Conservation (phyloP, 2,113 vertebrate species). For the Cynopterus brachyotis region DNA sequence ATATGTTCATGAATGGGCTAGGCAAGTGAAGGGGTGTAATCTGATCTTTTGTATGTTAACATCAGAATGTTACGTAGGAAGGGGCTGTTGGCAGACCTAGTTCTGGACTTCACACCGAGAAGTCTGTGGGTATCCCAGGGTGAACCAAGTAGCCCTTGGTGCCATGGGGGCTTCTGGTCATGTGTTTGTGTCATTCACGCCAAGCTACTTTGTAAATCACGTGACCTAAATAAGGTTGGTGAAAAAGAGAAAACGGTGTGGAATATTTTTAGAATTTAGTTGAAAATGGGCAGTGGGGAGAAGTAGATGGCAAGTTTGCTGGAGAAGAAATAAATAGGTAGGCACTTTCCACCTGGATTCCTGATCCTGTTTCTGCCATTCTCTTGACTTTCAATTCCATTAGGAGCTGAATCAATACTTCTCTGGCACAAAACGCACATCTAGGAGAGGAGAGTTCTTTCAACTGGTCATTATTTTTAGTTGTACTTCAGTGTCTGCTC, state of each 20-base stretch:
- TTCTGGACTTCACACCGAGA: neutral
- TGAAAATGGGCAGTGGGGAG: neutral
- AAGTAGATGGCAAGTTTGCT: neutral
- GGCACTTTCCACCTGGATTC: neutral
- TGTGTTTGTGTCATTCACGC: neutral
- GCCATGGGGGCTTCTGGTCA: neutral
- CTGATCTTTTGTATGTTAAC: conserved; percentile 52
- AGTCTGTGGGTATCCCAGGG: neutral
- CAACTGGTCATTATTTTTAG: conserved; percentile 44
- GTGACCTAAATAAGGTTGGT: neutral
- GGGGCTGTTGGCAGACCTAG: neutral
- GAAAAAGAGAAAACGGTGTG: neutral
- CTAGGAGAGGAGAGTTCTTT: neutral
- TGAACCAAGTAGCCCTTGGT: neutral
- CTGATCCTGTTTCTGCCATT: conserved; percentile 43
- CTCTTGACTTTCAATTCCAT: conserved; percentile 58
- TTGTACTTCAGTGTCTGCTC: conserved; percentile 51
- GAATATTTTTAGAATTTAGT: neutral
- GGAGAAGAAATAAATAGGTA: conserved; percentile 48
- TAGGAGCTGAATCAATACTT: neutral
- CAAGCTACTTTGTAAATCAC: neutral
- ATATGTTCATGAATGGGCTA: conserved; percentile 57
- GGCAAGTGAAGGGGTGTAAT: conserved; percentile 50
- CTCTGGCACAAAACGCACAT: conserved; percentile 34
- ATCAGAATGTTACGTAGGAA: conserved; percentile 44